These are phyloP conservation scores for Notarius quadriscutis DNA, from an alignment of 2,113 vertebrate species.

Conservation along the genomic window DNA sequence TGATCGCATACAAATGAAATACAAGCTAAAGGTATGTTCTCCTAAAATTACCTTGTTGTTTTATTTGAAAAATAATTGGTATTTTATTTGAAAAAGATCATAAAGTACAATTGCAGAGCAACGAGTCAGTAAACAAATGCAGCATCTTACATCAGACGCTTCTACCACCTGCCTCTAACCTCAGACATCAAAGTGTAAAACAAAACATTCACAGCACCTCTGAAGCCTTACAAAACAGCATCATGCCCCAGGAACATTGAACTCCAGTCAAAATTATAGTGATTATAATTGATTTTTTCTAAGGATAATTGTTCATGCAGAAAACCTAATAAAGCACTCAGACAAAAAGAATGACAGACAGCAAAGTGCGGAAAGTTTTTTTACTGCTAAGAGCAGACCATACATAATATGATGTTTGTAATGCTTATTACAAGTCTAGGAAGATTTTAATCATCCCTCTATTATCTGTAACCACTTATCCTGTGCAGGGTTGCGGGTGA, in stretches of 20 bases:
- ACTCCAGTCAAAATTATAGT: not conserved
- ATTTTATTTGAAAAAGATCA: slow-evolving; percentile 60
- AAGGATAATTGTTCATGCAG: not conserved
- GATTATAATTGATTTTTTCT: slow-evolving; percentile 16
- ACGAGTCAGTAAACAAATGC: slow-evolving; percentile 42
- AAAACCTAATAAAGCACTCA: not conserved
- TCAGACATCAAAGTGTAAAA: slow-evolving; percentile 67
- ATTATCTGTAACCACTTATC: no score
- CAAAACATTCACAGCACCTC: slow-evolving; percentile 55
- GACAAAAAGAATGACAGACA: slow-evolving; percentile 4
- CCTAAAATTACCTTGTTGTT: slow-evolving; percentile 8
- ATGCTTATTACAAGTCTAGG: not conserved
- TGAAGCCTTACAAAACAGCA: slow-evolving; percentile 61
- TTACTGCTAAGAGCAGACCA: not conserved
- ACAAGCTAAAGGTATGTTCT: not conserved
- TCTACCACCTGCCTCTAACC: slow-evolving; percentile 56
- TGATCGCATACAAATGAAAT: not conserved
- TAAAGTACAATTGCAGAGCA: slow-evolving; percentile 65
- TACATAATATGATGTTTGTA: not conserved
- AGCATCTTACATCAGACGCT: slow-evolving; percentile 63
- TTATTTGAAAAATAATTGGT: slow-evolving; percentile 53
- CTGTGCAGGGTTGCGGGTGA: no score
- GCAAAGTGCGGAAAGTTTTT: not conserved
- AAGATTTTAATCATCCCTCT: not conserved
- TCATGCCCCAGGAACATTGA: slow-evolving; percentile 39